phyloP scores from a whole-genome alignment of 1,140 invertebrate species.

The Cydia strobilella region DNA sequence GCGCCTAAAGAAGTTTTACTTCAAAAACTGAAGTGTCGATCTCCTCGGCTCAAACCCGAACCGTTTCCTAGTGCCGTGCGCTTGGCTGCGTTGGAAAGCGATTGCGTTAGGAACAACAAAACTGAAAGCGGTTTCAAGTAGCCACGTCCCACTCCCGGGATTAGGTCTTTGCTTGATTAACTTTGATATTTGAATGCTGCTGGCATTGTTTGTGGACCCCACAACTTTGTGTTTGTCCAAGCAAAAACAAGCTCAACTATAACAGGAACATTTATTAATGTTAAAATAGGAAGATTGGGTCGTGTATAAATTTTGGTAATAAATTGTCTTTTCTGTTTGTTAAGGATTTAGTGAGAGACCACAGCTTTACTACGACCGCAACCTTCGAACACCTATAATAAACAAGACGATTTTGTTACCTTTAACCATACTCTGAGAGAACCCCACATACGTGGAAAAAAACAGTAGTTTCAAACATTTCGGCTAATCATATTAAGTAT shows the following conservation, averaged over 20 bases:
- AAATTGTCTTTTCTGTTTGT: neutral
- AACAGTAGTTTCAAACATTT: too few species aligned
- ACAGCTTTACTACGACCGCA: neutral
- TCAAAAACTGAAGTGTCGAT: too few species aligned
- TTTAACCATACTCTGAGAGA: too few species aligned
- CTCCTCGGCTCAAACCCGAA: too few species aligned
- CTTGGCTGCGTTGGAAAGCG: neutral
- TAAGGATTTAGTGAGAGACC: neutral
- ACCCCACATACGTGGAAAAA: too few species aligned
- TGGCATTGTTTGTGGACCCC: neutral
- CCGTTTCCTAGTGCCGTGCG: neutral
- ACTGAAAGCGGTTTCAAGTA: neutral
- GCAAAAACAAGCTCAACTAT: neutral
- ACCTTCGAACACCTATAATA: too few species aligned
- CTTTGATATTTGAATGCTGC: conserved; percentile 29
- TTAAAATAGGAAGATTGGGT: neutral
- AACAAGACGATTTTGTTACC: too few species aligned
- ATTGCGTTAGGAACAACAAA: neutral
- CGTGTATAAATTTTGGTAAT: neutral
- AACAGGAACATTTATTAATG: neutral
- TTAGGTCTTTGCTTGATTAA: conserved; percentile 27
- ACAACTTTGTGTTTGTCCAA: neutral
- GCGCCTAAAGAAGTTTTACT: too few species aligned
- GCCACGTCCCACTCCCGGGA: conserved; percentile 4
- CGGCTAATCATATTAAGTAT: too few species aligned